Evolutionary conservation across 2,888 invertebrate species (phyloP), one percentile per base, ranked within the genome.

Genomic region (Lepetodrilus schrolli): DNA sequence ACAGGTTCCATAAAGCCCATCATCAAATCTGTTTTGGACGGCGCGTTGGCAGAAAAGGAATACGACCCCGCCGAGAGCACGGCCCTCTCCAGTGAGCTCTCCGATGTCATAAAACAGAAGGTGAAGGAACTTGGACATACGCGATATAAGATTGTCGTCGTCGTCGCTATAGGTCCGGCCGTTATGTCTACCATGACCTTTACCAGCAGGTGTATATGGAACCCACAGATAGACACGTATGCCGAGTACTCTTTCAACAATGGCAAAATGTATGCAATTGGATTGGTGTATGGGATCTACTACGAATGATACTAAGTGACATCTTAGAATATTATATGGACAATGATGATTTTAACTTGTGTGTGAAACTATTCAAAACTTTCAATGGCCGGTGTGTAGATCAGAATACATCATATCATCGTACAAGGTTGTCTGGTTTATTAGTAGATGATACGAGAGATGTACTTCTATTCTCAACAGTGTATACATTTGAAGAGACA

Each of bases 191-290:
- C 84, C 4, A 70, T 86, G 26, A 82, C 83, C 7, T 79, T 87
- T 49, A 82, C 84, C 4, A 87, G 87, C 71, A 75, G 87, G 26
- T 86, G 85, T 76, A 81, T 88, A 30, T 87, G 87, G 87, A 86
- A 86, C 74, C 83, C 78, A 26, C 80, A 81, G 37, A 75, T 79
- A 50, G 87, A 87, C 78, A 85, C 79, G 68, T 85, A 81, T 72
- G 84, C 86, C 2, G 86, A 87, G 68, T 80, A 81, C 10, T 79
- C 79, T 0, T 86, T 78, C 71, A 78, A 79, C 43, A 86, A 83
- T 58, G 75, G 74, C 7, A 74, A 75, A 3, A 38, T 87, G 47
- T 86, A 83, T 69, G 87, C 86, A 0, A 80, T 86, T 10, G 87
- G 85, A 8, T 74, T 86, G 7, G 83, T 86, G 10, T 86, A 85